Percentiles rank a stretch among this genome's conserved stretches.
phyloP scores from a whole-genome alignment of 2,797 vertebrate genomes.

The Emydoidea blandingii region DNA sequence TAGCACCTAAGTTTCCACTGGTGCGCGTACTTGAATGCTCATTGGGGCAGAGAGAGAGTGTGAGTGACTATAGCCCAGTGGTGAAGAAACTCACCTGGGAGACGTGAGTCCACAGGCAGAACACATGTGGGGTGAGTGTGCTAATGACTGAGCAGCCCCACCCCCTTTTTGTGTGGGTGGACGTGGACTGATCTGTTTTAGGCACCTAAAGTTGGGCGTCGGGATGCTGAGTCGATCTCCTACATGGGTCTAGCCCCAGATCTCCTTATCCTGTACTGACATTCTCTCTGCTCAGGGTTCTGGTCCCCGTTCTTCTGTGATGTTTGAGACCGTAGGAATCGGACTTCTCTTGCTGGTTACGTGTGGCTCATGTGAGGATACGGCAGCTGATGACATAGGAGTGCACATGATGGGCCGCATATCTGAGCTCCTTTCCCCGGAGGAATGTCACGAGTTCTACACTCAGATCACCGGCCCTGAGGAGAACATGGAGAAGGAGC shows the following conservation, averaged over 20 bases:
- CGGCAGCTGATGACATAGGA: conserved; percentile 82
- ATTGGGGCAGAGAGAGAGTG: neutral
- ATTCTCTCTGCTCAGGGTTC: neutral
- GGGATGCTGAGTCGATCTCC: neutral
- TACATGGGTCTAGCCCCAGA: neutral
- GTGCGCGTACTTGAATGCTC: neutral
- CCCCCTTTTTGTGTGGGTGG: neutral
- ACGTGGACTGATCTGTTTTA: neutral
- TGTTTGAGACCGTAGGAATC: neutral
- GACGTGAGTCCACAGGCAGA: neutral
- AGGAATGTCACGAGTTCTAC: conserved; percentile 86
- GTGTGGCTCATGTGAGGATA: neutral
- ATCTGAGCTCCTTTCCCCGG: conserved; percentile 83
- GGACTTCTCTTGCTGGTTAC: neutral
- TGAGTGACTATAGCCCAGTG: neutral
- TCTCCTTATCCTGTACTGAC: neutral
- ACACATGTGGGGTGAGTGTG: neutral
- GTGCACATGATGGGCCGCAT: conserved; percentile 85
- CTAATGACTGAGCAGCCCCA: neutral
- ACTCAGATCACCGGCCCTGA: conserved; percentile 77
- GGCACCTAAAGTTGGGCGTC: neutral
- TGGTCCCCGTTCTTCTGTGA: neutral
- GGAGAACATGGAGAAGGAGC: conserved; percentile 54
- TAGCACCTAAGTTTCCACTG: neutral
- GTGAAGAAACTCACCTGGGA: neutral